Conservation (phyloP, 1,140 invertebrate species). For the Apis cerana region DNA sequence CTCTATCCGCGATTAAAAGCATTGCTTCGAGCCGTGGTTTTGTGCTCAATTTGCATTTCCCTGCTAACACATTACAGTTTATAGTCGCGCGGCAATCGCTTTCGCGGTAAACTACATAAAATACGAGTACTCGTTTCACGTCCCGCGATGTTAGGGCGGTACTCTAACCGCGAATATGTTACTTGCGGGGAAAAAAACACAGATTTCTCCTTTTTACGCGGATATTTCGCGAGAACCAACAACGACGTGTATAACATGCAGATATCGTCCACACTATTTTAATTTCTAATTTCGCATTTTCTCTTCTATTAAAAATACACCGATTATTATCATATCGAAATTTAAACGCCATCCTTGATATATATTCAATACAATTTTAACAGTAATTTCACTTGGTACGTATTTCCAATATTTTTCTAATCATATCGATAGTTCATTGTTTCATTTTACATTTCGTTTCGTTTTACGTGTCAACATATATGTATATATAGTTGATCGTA, state of each 20-base stretch:
- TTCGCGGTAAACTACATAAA: constrained; percentile 71
- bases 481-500: too few species aligned
- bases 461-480: too few species aligned
- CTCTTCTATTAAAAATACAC: neutral
- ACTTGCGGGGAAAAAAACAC: constrained; percentile 51
- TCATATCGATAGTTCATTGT: too few species aligned
- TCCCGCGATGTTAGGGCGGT: constrained; percentile 55
- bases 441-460: too few species aligned
- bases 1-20: constrained; percentile 67
- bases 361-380: constrained; percentile 2
- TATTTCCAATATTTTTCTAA: too few species aligned
- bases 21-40: constrained; percentile 75
- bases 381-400: neutral
- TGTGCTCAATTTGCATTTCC: constrained; percentile 76
- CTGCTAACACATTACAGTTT: constrained; percentile 76
- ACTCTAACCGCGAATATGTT: constrained; percentile 58
- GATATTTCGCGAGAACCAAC: neutral
- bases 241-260: neutral
- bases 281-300: neutral
- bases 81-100: constrained; percentile 67
- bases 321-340: neutral
- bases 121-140: constrained; percentile 66
- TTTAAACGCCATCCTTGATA: neutral
- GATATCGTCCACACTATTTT: neutral
- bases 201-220: constrained; percentile 55